These are phyloP conservation scores for Chloropsis hardwickii DNA, from an alignment of 2,113 vertebrate species.

Conservation along the genomic window DNA sequence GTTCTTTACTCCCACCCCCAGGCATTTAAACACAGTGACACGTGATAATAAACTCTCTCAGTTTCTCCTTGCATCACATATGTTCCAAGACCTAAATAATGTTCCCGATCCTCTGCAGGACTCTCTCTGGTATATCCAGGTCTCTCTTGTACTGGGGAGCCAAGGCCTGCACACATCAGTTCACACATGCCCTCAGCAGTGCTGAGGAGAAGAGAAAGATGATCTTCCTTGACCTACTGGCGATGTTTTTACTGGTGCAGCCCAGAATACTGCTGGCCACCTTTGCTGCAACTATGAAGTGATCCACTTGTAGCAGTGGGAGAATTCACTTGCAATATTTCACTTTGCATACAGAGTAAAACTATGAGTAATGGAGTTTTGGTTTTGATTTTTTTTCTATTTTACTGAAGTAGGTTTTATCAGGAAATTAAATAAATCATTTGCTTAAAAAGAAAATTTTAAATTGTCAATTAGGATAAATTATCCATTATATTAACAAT, in stretches of 20 bases:
- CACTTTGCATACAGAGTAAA: neutral
- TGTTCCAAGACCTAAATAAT: neutral
- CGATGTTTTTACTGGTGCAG: neutral
- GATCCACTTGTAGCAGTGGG: neutral
- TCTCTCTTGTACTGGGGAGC: neutral
- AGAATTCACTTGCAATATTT: neutral
- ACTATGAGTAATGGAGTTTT: neutral
- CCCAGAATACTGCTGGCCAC: no score
- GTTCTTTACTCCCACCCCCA: neutral
- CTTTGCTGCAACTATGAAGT: neutral
- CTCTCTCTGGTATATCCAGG: fast-evolving
- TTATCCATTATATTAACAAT: neutral
- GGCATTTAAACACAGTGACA: neutral
- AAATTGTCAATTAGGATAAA: neutral
- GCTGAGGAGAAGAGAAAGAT: neutral
- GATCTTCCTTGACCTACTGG: neutral
- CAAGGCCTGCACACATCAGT: neutral
- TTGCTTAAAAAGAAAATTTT: neutral
- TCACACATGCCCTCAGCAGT: neutral
- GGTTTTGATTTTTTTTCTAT: neutral
- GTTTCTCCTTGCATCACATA: neutral
- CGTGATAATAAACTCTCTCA: neutral
- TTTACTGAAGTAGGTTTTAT: neutral
- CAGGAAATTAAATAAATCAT: neutral
- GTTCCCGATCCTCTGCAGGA: neutral